Percentiles rank a stretch among this genome's conserved stretches.
Conservation (phyloP, 1,140 invertebrate species). For the Pseudobourletiella spinata region DNA sequence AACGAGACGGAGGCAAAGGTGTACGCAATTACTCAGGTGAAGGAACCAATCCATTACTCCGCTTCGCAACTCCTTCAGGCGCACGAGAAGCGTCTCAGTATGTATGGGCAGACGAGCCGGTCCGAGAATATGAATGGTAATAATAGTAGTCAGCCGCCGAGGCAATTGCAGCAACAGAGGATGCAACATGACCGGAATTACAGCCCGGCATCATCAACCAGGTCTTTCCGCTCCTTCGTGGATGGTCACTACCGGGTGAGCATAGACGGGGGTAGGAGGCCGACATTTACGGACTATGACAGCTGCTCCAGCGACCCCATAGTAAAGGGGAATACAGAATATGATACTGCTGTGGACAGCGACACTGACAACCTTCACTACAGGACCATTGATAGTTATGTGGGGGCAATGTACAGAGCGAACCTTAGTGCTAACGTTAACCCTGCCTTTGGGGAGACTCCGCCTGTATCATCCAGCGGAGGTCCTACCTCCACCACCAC, state of each 20-base stretch:
- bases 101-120: conserved; percentile 36
- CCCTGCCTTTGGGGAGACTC: not conserved
- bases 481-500: conserved; percentile 26
- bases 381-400: conserved; percentile 33
- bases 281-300: conserved; percentile 35
- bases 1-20: conserved; percentile 32
- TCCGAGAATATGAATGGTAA: not conserved
- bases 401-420: conserved; percentile 19
- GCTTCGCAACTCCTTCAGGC: conserved; percentile 51
- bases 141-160: conserved; percentile 2
- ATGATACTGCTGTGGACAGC: conserved; percentile 36
- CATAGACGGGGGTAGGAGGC: conserved; percentile 26
- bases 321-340: conserved; percentile 33
- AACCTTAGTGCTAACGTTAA: conserved; percentile 6
- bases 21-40: conserved; percentile 32
- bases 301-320: conserved; percentile 33
- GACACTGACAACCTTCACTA: conserved; percentile 33
- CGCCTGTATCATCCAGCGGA: not conserved
- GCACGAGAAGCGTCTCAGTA: conserved; percentile 49
- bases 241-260: conserved; percentile 35
- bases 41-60: conserved; percentile 43
- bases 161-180: conserved; percentile 1
- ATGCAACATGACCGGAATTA: conserved; percentile 27
- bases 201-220: conserved; percentile 37
- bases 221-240: conserved; percentile 41